A percentile compares a stretch with the other conserved stretches of the same genome.
These are phyloP conservation scores for Hydrolagus affinis DNA, from an alignment of 2,113 vertebrate species.

Conservation along the genomic window DNA sequence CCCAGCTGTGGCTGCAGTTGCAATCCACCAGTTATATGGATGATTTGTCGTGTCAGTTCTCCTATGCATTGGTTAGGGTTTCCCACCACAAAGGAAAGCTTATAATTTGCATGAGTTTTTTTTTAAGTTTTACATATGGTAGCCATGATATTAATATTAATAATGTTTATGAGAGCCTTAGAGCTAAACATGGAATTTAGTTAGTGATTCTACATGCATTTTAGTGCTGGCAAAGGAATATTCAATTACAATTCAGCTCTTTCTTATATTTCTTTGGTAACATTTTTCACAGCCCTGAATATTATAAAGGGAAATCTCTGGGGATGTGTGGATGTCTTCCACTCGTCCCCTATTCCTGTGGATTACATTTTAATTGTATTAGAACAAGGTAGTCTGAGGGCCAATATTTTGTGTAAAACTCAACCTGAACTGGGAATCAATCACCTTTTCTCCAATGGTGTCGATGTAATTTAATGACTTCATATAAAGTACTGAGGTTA, in stretches of 20 bases:
- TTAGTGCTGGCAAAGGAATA: background rate
- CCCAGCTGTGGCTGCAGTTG: background rate
- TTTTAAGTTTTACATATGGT: background rate
- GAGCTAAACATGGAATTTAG: background rate
- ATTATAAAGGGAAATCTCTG: background rate
- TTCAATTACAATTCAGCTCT: background rate
- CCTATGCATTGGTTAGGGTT: background rate
- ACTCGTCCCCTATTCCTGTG: background rate
- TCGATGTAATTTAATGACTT: too few relatives aligned
- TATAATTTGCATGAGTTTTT: background rate
- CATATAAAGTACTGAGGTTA: too few relatives aligned
- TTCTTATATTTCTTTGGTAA: background rate
- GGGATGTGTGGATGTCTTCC: background rate
- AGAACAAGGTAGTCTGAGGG: too few relatives aligned
- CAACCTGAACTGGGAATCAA: too few relatives aligned
- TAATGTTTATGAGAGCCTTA: background rate
- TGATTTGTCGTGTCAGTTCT: slow-evolving; percentile 4
- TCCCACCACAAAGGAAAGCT: background rate
- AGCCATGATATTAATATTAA: background rate
- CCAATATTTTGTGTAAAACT: too few relatives aligned
- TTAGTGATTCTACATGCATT: background rate
- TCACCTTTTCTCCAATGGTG: too few relatives aligned
- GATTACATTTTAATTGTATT: too few relatives aligned
- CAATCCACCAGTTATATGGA: background rate
- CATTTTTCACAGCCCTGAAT: too few relatives aligned